Evolutionary conservation across 2,797 vertebrate species (phyloP).

Genomic region (Sternotherus odoratus): DNA sequence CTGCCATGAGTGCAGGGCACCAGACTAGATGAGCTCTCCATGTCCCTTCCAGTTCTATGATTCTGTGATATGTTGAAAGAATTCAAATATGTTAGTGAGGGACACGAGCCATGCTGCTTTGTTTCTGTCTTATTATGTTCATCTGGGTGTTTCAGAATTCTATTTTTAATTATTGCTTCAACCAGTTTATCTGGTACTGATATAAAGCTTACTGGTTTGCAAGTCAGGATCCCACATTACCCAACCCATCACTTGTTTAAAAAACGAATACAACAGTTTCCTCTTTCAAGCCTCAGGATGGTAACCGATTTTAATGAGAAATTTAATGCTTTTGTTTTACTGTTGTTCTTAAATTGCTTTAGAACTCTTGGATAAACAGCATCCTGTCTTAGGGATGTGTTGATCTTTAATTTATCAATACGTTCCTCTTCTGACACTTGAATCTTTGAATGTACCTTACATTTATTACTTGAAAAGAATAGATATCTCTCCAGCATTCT

Average conservation of each 20-base stretch:
- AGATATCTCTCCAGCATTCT: neutral
- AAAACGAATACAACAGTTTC: neutral
- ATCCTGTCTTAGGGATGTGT: neutral
- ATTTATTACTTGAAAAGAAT: neutral
- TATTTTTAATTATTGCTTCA: neutral
- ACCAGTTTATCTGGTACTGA: neutral
- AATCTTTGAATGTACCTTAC: neutral
- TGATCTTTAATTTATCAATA: constrained; percentile 9
- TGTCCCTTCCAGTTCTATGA: no score
- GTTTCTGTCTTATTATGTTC: neutral
- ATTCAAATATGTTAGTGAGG: neutral
- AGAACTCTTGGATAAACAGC: neutral
- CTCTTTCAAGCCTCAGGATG: fast-evolving
- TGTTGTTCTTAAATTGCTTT: neutral
- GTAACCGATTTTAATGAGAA: neutral
- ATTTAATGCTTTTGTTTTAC: neutral
- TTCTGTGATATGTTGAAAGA: neutral
- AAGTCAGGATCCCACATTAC: neutral
- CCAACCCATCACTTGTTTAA: neutral
- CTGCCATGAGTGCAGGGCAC: no score
- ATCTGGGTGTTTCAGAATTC: neutral
- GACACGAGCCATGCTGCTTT: fast-evolving
- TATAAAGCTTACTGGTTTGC: neutral
- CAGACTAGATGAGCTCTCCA: no score
- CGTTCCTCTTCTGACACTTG: fast-evolving